These are phyloP conservation scores for Macrobrachium nipponense DNA, from an alignment of 1,140 invertebrate genomes.

Conservation along the genomic window DNA sequence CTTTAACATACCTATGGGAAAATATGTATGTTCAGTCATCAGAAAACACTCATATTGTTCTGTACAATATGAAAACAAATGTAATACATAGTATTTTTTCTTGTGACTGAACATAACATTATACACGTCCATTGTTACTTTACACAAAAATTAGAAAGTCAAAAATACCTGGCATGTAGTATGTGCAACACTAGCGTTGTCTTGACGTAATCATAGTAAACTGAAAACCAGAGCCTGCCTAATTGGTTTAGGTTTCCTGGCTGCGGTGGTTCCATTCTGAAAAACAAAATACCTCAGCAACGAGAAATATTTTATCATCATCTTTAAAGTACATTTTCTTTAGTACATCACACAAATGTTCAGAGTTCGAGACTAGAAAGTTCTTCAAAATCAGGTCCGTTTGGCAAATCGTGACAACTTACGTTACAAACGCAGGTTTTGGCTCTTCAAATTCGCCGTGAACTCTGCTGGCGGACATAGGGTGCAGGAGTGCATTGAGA, in stretches of 20 bases:
- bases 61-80: background rate
- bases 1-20: slow-evolving; percentile 44
- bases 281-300: background rate
- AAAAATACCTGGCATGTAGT: slow-evolving; percentile 48
- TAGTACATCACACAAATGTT: background rate
- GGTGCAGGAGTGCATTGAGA: slow-evolving; percentile 19
- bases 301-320: background rate
- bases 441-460: slow-evolving; percentile 7
- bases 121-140: too few species aligned
- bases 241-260: slow-evolving; percentile 32
- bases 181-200: slow-evolving; percentile 5
- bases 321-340: background rate
- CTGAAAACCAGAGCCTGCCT: slow-evolving; percentile 41
- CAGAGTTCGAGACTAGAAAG: background rate
- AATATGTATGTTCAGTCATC: background rate
- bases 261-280: slow-evolving; percentile 47
- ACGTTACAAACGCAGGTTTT: slow-evolving; percentile 36
- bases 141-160: background rate
- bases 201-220: slow-evolving; percentile 43
- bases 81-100: background rate
- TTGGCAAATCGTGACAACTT: background rate
- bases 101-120: background rate
- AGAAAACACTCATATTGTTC: background rate
- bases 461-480: slow-evolving; percentile 8
- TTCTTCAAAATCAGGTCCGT: background rate